A percentile compares a stretch with the other conserved stretches of the same genome.
Evolutionary conservation across 2,797 vertebrate species (phyloP).

Genomic region (Acipenser ruthenus): DNA sequence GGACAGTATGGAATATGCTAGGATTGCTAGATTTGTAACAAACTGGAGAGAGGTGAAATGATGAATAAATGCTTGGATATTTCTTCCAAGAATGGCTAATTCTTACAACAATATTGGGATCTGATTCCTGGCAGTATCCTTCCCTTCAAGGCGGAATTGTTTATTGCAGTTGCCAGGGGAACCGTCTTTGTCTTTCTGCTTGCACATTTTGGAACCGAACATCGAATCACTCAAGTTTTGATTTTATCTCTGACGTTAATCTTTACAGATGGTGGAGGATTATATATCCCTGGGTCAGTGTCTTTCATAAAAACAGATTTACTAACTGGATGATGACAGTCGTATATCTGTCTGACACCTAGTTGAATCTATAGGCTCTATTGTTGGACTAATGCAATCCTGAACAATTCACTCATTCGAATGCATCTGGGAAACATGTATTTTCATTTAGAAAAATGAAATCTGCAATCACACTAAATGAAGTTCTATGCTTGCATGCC

Average conservation of each 20-base stretch:
- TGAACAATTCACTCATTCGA: no score
- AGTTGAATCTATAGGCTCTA: no score
- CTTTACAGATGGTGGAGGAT: conserved; percentile 18
- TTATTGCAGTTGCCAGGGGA: conserved; percentile 47
- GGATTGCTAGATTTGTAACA: neutral
- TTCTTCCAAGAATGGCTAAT: conserved; percentile 49
- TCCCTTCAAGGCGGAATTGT: conserved; percentile 32
- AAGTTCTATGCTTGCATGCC: no score
- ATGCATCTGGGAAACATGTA: no score
- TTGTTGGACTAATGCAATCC: no score
- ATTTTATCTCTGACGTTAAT: conserved; percentile 30
- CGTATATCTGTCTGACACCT: no score
- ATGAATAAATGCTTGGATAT: conserved; percentile 41
- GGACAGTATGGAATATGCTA: neutral
- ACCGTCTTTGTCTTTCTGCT: conserved; percentile 35
- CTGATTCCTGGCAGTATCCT: conserved; percentile 34
- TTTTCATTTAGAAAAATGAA: no score
- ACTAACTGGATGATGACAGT: no score
- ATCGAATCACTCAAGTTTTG: conserved; percentile 21
- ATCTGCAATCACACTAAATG: no score
- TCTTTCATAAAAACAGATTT: no score
- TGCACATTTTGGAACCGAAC: conserved; percentile 12
- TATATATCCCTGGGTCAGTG: conserved; percentile 13
- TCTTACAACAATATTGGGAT: conserved; percentile 37
- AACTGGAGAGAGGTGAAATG: conserved; percentile 20